A percentile compares a stretch with the other conserved stretches of the same genome.
Evolutionary conservation across 2,888 invertebrate genomes (phyloP).

Genomic region (Noctua janthina): DNA sequence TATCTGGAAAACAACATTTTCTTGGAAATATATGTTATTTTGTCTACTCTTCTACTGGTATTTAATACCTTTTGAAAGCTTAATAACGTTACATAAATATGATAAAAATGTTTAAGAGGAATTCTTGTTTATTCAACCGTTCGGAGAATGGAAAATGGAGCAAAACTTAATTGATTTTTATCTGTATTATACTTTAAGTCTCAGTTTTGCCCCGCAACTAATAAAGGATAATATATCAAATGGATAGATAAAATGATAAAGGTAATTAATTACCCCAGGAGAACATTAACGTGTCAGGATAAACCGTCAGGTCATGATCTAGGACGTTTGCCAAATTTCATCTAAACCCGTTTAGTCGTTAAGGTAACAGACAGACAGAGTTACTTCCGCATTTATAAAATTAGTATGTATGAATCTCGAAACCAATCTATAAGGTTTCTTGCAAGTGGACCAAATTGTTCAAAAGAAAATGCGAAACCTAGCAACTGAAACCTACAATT

Average conservation of each 20-base stretch:
- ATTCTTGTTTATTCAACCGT: constrained; percentile 8
- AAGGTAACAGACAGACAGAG: not conserved
- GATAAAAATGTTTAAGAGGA: not conserved
- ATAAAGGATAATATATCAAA: too few relatives aligned
- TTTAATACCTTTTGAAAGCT: constrained; percentile 8
- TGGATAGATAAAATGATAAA: too few relatives aligned
- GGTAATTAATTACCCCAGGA: not conserved
- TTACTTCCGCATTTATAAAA: not conserved
- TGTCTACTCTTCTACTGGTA: not conserved
- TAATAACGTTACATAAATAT: not conserved
- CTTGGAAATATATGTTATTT: constrained; percentile 8
- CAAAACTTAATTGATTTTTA: constrained; percentile 19
- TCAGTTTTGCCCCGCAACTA: not conserved
- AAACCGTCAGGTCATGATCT: not conserved
- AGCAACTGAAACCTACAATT: not conserved
- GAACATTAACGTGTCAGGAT: not conserved
- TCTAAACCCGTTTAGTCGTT: not conserved
- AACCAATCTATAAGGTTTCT: not conserved
- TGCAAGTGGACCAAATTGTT: not conserved
- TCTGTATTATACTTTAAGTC: not conserved
- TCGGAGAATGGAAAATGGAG: not conserved
- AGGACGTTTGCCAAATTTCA: not conserved
- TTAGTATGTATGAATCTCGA: not conserved
- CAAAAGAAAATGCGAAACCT: not conserved
- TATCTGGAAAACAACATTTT: constrained; percentile 4